A percentile compares a stretch with the other conserved stretches of the same genome.
phyloP scores from a whole-genome alignment of 1,140 invertebrate genomes.

The Anthonomus grandis region DNA sequence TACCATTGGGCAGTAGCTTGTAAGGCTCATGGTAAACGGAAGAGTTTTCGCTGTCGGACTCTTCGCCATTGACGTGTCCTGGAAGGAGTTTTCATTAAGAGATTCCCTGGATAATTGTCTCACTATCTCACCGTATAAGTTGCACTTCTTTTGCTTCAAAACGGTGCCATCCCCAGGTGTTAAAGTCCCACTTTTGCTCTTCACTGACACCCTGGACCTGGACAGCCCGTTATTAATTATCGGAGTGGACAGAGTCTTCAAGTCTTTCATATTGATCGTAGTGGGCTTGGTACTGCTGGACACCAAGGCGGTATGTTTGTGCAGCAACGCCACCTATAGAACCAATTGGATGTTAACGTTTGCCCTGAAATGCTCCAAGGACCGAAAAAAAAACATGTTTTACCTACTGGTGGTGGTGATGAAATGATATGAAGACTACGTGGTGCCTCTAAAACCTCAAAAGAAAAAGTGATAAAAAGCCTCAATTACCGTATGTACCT shows the following conservation, averaged over 20 bases:
- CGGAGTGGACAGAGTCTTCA: constrained; percentile 56
- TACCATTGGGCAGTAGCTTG: constrained; percentile 53
- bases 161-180: constrained; percentile 29
- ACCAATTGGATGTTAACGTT: neutral
- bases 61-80: constrained; percentile 50
- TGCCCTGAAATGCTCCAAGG: neutral
- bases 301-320: constrained; percentile 64
- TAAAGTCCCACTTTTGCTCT: constrained; percentile 47
- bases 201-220: constrained; percentile 51
- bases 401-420: no score
- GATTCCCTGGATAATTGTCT: no score
- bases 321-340: constrained; percentile 55
- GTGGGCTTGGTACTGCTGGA: constrained; percentile 52
- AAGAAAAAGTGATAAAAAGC: neutral
- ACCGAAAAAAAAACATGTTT: neutral
- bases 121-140: constrained; percentile 48
- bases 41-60: constrained; percentile 58
- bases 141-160: constrained; percentile 43
- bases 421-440: no score
- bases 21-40: constrained; percentile 62
- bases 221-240: constrained; percentile 58
- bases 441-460: no score
- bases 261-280: constrained; percentile 66
- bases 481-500: constrained; percentile 42
- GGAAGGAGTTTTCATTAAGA: neutral